These are phyloP conservation scores for Tetragonula carbonaria DNA, from an alignment of 2,888 invertebrate species.

Conservation along the genomic window DNA sequence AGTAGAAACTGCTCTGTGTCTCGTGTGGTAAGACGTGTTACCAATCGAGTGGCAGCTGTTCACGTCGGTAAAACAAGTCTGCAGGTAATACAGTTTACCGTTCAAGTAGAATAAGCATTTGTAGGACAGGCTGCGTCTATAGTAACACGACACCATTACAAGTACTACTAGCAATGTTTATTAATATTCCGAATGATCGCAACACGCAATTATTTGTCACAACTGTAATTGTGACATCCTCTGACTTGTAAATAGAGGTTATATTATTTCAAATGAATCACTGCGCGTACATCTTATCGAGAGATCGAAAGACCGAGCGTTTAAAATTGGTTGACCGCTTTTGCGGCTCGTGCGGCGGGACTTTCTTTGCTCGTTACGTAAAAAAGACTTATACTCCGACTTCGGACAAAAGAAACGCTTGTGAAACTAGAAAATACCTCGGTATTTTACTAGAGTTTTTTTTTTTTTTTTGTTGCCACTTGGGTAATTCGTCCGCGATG, in stretches of 20 bases:
- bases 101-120: too few species aligned
- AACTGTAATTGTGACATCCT: background rate
- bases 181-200: constrained; percentile 5
- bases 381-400: constrained; percentile 54
- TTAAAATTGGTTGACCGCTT: background rate
- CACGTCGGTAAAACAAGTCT: constrained; percentile 34
- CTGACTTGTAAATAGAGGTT: background rate
- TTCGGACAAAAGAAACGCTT: constrained; percentile 64
- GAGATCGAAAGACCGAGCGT: background rate
- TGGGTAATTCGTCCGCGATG: background rate
- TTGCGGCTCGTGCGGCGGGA: constrained; percentile 5
- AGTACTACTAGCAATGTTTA: background rate
- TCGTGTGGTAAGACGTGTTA: background rate
- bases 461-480: background rate
- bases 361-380: constrained; percentile 66
- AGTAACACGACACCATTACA: constrained; percentile 1
- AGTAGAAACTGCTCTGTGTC: too few species aligned
- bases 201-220: background rate
- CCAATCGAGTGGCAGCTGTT: background rate
- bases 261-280: background rate
- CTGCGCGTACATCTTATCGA: background rate
- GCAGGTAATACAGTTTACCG: constrained; percentile 1
- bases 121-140: constrained; percentile 11
- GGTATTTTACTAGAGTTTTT: background rate
- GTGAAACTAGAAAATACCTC: constrained; percentile 67